phyloP scores from a whole-genome alignment of 1,140 invertebrate genomes.

The Nilaparvata lugens region DNA sequence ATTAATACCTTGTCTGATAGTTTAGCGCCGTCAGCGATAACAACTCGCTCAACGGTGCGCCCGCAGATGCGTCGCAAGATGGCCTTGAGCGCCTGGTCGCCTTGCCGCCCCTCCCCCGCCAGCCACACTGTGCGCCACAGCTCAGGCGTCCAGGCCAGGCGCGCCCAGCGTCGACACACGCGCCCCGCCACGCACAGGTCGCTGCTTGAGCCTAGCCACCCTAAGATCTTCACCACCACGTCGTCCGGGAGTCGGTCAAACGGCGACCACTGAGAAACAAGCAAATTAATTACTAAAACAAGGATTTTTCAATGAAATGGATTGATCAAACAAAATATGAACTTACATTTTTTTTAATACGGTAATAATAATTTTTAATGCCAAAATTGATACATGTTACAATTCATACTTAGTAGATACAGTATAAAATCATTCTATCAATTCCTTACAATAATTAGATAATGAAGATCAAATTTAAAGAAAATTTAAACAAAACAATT shows the following conservation, averaged over 20 bases:
- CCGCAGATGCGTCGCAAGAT: conserved; percentile 49
- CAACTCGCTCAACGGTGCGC: conserved; percentile 49
- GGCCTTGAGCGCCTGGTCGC: conserved; percentile 57
- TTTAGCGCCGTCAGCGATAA: conserved; percentile 59
- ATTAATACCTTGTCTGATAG: conserved; percentile 73
- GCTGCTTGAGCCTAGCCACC: conserved; percentile 62
- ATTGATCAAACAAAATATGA: not conserved
- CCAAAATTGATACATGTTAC: too few relatives aligned
- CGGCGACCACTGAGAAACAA: conserved; percentile 23
- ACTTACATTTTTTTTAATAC: not conserved
- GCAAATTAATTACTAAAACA: too few relatives aligned
- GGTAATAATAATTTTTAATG: too few relatives aligned
- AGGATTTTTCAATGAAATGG: conserved; percentile 7
- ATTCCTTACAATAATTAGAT: too few relatives aligned
- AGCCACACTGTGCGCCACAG: conserved; percentile 64
- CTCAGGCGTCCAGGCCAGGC: conserved; percentile 68
- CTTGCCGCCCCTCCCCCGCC: conserved; percentile 51
- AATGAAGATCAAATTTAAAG: too few relatives aligned
- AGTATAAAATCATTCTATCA: too few relatives aligned
- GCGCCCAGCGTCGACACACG: conserved; percentile 72
- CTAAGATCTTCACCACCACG: conserved; percentile 52
- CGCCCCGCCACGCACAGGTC: conserved; percentile 69
- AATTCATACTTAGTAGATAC: too few relatives aligned
- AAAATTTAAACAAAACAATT: too few relatives aligned
- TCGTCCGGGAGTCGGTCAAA: conserved; percentile 44